Conservation (phyloP, 2,797 vertebrate genomes). For the Muscicapa striata region DNA sequence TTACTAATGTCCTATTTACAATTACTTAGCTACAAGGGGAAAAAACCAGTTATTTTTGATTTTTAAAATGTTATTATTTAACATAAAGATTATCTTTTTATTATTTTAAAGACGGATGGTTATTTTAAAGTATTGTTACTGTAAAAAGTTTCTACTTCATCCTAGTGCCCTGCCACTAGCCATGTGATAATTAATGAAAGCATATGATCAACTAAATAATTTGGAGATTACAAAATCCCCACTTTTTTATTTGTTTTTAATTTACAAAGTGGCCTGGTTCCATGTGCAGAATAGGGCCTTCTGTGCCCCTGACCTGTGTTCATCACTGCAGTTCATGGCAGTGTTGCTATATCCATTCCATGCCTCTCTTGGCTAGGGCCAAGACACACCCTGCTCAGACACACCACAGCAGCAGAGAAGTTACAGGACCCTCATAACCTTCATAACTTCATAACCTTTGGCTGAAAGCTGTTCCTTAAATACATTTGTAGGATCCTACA, state of each 20-base stretch:
- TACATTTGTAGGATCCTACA: neutral
- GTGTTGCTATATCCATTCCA: fast-evolving
- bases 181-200: neutral
- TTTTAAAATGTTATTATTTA: neutral
- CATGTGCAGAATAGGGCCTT: neutral
- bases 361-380: neutral
- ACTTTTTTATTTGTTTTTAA: neutral
- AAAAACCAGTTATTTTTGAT: neutral
- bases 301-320: neutral
- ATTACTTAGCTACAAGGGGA: neutral
- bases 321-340: neutral
- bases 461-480: neutral
- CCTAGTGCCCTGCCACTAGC: neutral
- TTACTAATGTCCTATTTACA: neutral
- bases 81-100: neutral
- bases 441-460: neutral
- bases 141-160: neutral
- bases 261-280: neutral
- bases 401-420: neutral
- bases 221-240: neutral
- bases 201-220: neutral
- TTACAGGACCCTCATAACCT: neutral
- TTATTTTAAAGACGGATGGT: neutral
- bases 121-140: neutral
- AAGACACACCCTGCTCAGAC: neutral